Base-by-base conservation (phyloP, 2,797 vertebrate species). In the Agapornis canus region DNA sequence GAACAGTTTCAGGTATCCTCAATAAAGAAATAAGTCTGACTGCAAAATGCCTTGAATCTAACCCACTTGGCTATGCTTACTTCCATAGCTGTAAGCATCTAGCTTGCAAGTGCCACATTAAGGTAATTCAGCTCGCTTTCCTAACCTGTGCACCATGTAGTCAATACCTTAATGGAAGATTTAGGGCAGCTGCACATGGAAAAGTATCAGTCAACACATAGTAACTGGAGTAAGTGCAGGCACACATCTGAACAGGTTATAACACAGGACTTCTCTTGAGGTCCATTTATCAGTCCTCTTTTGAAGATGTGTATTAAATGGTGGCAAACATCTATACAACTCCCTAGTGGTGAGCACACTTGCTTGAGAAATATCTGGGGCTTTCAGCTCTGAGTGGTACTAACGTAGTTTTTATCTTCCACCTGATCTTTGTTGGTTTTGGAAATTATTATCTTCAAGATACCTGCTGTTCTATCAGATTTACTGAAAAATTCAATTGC, bases 131-230 rank as follows among this genome's bases (percentile, higher is more conserved):
- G 19, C 37, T 56, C 47, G 42, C 29, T 51, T 40, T 9, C 23
- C 27, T 1, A 11, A 23, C 6, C 56, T 5, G 7, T 4, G 43
- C 11, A 39, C 39, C 7, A 4, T 1, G 7, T 7, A 31, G 11
- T 1, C 11, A 1, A 17, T 45, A 43, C 20, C 35, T 48, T 21
- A n/a, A 31, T 39, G 42, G 63, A 37, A 64, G 48, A 68, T 40
- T 71, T 51, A n/a, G 16, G 39, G 52, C 56, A 83, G 40, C 31
- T 43, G 39, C 69, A 35, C 1, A 20, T 35, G 59, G 45, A 61
- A 80, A 72, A 64, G 3, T 22, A 39, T 5, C 27, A 26, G 2
- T 9, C 17, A 25, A 11, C 15, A 48, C 15, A 5, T 7, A 49
- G 11, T 4, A 14, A 26, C 13, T 2, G 56, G 72, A 48, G 0